phyloP scores from a whole-genome alignment of 1,140 invertebrate species.

The Choristoneura fumiferana region DNA sequence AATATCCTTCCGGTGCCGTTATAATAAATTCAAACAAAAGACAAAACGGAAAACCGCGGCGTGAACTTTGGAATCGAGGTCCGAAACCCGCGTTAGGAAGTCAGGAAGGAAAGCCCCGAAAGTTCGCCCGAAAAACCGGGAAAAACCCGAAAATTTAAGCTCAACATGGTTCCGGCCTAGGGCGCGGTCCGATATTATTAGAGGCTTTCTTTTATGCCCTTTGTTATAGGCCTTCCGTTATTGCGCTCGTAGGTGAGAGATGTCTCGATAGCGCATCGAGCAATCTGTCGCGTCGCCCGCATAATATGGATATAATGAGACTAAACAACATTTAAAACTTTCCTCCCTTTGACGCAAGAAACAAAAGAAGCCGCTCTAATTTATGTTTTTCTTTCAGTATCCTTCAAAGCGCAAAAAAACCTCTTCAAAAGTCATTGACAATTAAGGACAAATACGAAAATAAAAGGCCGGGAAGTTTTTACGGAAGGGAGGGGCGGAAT shows the following conservation, averaged over 20 bases:
- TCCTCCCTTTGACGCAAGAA: conserved; percentile 46
- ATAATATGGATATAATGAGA: conserved; percentile 42
- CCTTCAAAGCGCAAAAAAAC: conserved; percentile 43
- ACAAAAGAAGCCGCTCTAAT: conserved; percentile 49
- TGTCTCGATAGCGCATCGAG: conserved; percentile 1
- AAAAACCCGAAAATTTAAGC: conserved; percentile 60
- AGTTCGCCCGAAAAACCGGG: conserved; percentile 61
- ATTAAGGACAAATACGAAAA: conserved; percentile 57
- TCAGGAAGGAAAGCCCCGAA: conserved; percentile 59
- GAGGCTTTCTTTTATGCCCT: conserved; percentile 57
- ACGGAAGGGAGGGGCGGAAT: conserved; percentile 39
- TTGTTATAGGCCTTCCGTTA: conserved; percentile 72
- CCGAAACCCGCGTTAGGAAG: conserved; percentile 51
- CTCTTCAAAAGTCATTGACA: conserved; percentile 55
- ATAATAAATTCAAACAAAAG: conserved; percentile 59
- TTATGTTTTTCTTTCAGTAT: conserved; percentile 48
- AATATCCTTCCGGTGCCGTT: conserved; percentile 45
- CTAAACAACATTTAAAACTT: conserved; percentile 54
- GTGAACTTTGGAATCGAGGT: conserved; percentile 51
- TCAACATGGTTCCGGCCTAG: conserved; percentile 53
- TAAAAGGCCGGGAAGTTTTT: conserved; percentile 32
- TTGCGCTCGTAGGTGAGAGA: conserved; percentile 36
- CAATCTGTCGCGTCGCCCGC: neutral
- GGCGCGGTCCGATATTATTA: conserved; percentile 63
- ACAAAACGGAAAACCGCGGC: conserved; percentile 46